Conservation (phyloP, 2,888 invertebrate genomes). For the Drosophila macrothrix region DNA sequence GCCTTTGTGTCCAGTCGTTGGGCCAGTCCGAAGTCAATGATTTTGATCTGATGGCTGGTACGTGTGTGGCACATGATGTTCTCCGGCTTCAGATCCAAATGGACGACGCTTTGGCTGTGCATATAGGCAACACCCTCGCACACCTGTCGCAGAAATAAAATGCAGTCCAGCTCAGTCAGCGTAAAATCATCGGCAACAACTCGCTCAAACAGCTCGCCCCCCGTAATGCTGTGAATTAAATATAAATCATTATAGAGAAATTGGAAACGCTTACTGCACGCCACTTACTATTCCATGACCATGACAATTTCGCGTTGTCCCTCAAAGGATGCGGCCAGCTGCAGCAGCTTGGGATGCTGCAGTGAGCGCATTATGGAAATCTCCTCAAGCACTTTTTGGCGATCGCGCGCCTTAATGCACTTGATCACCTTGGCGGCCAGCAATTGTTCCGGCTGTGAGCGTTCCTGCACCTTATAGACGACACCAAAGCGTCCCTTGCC, state of each 20-base stretch:
- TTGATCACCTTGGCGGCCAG: slow-evolving; percentile 94
- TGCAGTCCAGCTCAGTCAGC: slow-evolving; percentile 93
- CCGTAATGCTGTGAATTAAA: slow-evolving; percentile 89
- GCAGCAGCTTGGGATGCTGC: slow-evolving; percentile 93
- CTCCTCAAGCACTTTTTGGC: slow-evolving; percentile 92
- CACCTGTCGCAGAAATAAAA: slow-evolving; percentile 95
- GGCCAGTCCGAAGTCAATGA: slow-evolving; percentile 97
- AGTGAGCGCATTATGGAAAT: slow-evolving; percentile 94
- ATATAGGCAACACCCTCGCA: slow-evolving; percentile 96
- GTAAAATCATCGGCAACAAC: slow-evolving; percentile 97
- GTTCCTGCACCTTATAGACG: slow-evolving; percentile 90
- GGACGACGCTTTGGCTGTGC: slow-evolving; percentile 93
- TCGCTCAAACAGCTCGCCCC: slow-evolving; percentile 97
- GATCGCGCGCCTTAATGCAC: slow-evolving; percentile 90
- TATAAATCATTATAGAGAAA: not conserved
- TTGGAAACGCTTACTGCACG: slow-evolving; percentile 83
- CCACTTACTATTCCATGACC: slow-evolving; percentile 96
- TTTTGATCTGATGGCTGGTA: slow-evolving; percentile 93
- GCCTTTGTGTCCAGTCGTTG: slow-evolving; percentile 89
- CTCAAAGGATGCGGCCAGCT: slow-evolving; percentile 93
- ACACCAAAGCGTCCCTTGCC: slow-evolving; percentile 91
- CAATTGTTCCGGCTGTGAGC: slow-evolving; percentile 86
- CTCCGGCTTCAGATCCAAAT: slow-evolving; percentile 97
- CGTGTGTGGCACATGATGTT: slow-evolving; percentile 96
- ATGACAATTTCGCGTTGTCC: slow-evolving; percentile 91